These are phyloP conservation scores for Scaptomyza montana DNA, from an alignment of 1,140 invertebrate species.

Conservation along the genomic window DNA sequence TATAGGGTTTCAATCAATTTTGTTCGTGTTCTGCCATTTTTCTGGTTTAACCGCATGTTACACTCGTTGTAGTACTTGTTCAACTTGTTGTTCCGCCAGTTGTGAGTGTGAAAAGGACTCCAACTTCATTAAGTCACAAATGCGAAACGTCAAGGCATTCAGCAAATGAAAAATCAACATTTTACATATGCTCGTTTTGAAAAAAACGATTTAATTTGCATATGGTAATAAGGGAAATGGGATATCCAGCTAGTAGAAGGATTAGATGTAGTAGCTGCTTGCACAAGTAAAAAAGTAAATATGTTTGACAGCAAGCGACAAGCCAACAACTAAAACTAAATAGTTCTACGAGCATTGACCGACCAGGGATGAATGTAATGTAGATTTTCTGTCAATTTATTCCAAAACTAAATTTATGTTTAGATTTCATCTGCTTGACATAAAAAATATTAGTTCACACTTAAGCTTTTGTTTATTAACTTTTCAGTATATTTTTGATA, in stretches of 20 bases:
- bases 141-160: slow-evolving; percentile 8
- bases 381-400: too few species aligned
- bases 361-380: too few species aligned
- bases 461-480: background rate
- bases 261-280: background rate
- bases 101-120: background rate
- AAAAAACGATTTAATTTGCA: slow-evolving; percentile 72
- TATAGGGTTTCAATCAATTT: slow-evolving; percentile 81
- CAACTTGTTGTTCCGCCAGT: background rate
- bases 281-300: too few species aligned
- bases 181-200: slow-evolving; percentile 70
- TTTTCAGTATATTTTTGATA: too few species aligned
- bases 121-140: slow-evolving; percentile 11
- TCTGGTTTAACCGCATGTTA: slow-evolving; percentile 70
- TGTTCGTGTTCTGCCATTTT: slow-evolving; percentile 68
- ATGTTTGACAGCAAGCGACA: slow-evolving; percentile 20
- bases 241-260: background rate
- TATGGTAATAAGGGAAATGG: slow-evolving; percentile 47
- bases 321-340: slow-evolving; percentile 8
- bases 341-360: background rate
- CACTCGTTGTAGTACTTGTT: slow-evolving; percentile 35
- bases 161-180: slow-evolving; percentile 75
- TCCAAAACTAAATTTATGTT: too few species aligned
- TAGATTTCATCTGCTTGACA: too few species aligned
- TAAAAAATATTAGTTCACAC: too few species aligned